A percentile compares a stretch with the other conserved stretches of the same genome.
Conservation (phyloP, 2,797 vertebrate species). For the Vipera latastei region DNA sequence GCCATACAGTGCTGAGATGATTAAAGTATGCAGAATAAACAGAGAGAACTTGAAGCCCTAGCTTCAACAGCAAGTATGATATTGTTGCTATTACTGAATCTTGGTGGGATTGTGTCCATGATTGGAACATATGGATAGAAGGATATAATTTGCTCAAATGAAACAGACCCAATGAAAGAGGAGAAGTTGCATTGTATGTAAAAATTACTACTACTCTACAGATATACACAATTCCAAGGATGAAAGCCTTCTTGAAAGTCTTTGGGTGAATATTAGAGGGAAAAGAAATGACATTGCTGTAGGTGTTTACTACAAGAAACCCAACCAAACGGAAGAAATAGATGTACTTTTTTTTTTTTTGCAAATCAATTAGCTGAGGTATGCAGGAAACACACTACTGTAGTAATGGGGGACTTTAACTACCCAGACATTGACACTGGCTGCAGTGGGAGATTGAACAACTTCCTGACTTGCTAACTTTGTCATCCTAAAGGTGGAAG, state of each 20-base stretch:
- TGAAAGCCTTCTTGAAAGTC: background rate
- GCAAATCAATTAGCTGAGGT: background rate
- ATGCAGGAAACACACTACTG: background rate
- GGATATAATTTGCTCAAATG: background rate
- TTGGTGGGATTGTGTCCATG: background rate
- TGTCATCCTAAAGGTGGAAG: background rate
- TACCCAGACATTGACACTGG: background rate
- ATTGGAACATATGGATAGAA: background rate
- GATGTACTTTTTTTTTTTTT: no score
- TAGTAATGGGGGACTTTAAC: background rate
- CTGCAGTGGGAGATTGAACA: background rate
- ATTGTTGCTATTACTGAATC: background rate
- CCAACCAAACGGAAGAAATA: no score
- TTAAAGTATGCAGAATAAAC: background rate
- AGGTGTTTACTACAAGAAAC: no score
- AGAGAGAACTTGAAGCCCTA: background rate
- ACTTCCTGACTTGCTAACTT: background rate
- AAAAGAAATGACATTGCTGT: no score
- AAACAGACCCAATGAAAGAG: background rate
- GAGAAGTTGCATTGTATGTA: background rate
- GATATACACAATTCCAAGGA: background rate
- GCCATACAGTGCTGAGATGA: background rate
- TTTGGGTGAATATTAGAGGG: no score
- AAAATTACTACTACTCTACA: background rate
- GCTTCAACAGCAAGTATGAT: background rate